Evolutionary conservation across 2,113 vertebrate species (phyloP).

Genomic region (Hystrix brachyura): DNA sequence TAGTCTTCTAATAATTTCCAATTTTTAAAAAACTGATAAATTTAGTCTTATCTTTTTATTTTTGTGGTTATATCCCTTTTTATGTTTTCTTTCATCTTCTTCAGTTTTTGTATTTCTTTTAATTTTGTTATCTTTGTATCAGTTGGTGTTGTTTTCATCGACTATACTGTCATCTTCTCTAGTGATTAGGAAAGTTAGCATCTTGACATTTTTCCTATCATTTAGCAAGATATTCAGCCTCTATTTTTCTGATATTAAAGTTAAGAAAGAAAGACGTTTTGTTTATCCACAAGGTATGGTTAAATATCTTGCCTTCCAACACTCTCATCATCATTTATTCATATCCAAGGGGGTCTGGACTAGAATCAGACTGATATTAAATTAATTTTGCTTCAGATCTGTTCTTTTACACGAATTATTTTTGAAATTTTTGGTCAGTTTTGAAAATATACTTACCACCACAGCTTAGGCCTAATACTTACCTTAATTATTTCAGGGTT

Average conservation of each 20-base stretch:
- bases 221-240: slow-evolving; percentile 38
- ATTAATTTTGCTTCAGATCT: slow-evolving; percentile 5
- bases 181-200: neutral
- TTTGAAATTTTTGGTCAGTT: neutral
- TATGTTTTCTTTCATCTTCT: slow-evolving; percentile 10
- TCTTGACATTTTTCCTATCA: neutral
- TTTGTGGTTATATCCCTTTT: neutral
- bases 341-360: neutral
- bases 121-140: slow-evolving; percentile 19
- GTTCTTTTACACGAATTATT: slow-evolving; percentile 1
- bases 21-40: neutral
- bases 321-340: neutral
- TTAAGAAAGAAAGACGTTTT: slow-evolving; percentile 29
- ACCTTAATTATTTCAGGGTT: neutral
- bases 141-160: neutral
- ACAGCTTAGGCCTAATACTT: neutral
- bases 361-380: neutral
- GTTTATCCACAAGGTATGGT: neutral
- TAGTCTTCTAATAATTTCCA: neutral
- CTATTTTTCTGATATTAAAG: slow-evolving; percentile 47
- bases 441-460: slow-evolving; percentile 35
- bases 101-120: slow-evolving; percentile 41
- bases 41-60: slow-evolving; percentile 9
- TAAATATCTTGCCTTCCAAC: too few species aligned
- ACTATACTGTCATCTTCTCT: neutral